Evolutionary conservation across 2,113 vertebrate genomes (phyloP).

Genomic region (Nothoprocta pentlandii): DNA sequence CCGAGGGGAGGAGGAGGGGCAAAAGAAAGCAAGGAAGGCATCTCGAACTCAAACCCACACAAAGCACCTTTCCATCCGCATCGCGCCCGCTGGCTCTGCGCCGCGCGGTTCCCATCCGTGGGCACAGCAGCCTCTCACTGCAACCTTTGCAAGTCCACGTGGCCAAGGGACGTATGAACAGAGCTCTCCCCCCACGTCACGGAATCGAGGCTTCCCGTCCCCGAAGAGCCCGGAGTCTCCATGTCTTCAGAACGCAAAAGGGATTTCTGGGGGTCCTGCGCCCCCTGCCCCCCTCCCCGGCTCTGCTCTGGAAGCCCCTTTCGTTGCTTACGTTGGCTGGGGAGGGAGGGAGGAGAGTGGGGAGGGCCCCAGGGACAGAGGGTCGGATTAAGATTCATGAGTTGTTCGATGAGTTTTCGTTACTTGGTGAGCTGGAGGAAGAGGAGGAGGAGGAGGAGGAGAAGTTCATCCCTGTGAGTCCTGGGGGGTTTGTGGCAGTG

Average conservation of each 20-base stretch:
- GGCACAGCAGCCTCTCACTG: neutral
- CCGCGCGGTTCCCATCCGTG: neutral
- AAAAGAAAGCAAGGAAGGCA: slow-evolving; percentile 24
- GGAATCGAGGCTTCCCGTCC: slow-evolving; percentile 57
- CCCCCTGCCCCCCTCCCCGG: neutral
- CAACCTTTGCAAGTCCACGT: slow-evolving; percentile 32
- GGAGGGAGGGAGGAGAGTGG: slow-evolving; percentile 29
- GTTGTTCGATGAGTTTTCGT: slow-evolving; percentile 89
- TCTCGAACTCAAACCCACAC: slow-evolving; percentile 38
- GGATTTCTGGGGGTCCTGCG: neutral
- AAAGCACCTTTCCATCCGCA: slow-evolving; percentile 36
- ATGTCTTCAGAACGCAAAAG: slow-evolving; percentile 23
- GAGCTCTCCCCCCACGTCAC: slow-evolving; percentile 17
- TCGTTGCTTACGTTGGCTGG: neutral
- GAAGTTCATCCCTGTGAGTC: slow-evolving; percentile 92
- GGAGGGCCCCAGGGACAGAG: slow-evolving; percentile 44
- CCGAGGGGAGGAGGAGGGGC: neutral
- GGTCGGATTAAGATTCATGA: slow-evolving; percentile 80
- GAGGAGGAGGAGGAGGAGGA: slow-evolving; percentile 88
- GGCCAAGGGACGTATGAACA: slow-evolving; percentile 25
- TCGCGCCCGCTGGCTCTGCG: slow-evolving; percentile 1
- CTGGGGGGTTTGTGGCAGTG: slow-evolving; percentile 95
- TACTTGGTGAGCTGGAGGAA: slow-evolving; percentile 90
- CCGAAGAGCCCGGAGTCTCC: slow-evolving; percentile 11
- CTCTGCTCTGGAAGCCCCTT: slow-evolving; percentile 38